Percentiles rank a stretch among this genome's conserved stretches.
These are phyloP conservation scores for Lepidocyrtinus sp. DNA, from an alignment of 2,888 invertebrate species.

Conservation along the genomic window DNA sequence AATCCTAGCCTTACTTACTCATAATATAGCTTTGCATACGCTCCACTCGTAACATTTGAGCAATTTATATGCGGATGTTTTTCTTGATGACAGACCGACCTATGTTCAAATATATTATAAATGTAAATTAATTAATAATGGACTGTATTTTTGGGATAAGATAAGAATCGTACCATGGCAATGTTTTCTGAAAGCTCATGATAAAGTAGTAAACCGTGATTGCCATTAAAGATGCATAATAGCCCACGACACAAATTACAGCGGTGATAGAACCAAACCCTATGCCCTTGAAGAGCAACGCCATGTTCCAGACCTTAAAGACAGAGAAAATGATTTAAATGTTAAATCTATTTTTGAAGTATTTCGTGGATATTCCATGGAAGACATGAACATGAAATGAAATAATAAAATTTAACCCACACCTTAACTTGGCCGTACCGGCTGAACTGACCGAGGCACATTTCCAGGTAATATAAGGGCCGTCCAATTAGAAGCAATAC, in stretches of 20 bases:
- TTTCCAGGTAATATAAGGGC: constrained; percentile 74
- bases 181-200: constrained; percentile 77
- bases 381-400: constrained; percentile 85
- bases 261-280: constrained; percentile 74
- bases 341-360: no score
- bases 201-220: constrained; percentile 78
- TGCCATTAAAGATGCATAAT: constrained; percentile 71
- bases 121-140: no score
- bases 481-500: constrained; percentile 71
- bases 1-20: constrained; percentile 21
- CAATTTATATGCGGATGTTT: constrained; percentile 18
- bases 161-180: no score
- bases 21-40: constrained; percentile 31
- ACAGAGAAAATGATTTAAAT: no score
- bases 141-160: no score
- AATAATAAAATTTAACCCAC: constrained; percentile 75
- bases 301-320: constrained; percentile 78
- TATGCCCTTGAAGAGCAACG: constrained; percentile 69
- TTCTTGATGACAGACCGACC: constrained; percentile 31
- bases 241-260: constrained; percentile 78
- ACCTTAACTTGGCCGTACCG: constrained; percentile 74
- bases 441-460: constrained; percentile 74
- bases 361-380: no score
- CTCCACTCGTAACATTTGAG: constrained; percentile 11
- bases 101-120: no score